phyloP scores from a whole-genome alignment of 53 echinoderm and acorn worm genomes.

The Glandiceps talaboti region DNA sequence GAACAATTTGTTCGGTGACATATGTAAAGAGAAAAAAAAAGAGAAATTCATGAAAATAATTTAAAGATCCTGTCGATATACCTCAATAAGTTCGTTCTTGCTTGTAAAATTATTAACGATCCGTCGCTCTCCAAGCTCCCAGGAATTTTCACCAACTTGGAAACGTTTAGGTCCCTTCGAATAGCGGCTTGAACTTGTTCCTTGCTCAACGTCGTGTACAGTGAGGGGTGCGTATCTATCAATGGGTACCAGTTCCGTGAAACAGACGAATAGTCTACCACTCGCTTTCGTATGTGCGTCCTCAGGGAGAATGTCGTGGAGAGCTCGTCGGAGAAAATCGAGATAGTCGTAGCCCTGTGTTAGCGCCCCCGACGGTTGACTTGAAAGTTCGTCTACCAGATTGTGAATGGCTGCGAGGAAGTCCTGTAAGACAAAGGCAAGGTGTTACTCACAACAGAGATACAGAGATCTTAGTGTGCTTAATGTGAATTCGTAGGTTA shows the following conservation, averaged over 20 bases:
- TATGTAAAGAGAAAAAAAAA: too few species aligned
- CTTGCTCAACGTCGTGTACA: constrained; percentile 76
- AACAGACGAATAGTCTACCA: constrained; percentile 18
- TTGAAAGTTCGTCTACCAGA: constrained; percentile 61
- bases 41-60: too few species aligned
- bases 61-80: constrained; percentile 11
- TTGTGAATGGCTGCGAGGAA: constrained; percentile 41
- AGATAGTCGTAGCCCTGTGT: constrained; percentile 62
- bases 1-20: too few species aligned
- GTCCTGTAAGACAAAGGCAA: constrained; percentile 27
- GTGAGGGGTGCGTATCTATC: constrained; percentile 54
- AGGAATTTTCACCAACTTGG: constrained; percentile 54
- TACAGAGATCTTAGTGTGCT: too few species aligned
- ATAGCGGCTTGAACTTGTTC: constrained; percentile 57
- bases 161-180: constrained; percentile 68
- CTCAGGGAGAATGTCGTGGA: constrained; percentile 32
- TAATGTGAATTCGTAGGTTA: too few species aligned
- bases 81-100: constrained; percentile 63
- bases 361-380: constrained; percentile 60
- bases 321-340: constrained; percentile 34
- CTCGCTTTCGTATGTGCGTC: constrained; percentile 50
- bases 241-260: constrained; percentile 18
- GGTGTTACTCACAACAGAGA: too few species aligned
- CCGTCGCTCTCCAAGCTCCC: constrained; percentile 55
- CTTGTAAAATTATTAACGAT: constrained; percentile 34